Evolutionary conservation across 2,797 vertebrate genomes (phyloP), one percentile per base, ranked within the genome.

Genomic region (Bufotes viridis): DNA sequence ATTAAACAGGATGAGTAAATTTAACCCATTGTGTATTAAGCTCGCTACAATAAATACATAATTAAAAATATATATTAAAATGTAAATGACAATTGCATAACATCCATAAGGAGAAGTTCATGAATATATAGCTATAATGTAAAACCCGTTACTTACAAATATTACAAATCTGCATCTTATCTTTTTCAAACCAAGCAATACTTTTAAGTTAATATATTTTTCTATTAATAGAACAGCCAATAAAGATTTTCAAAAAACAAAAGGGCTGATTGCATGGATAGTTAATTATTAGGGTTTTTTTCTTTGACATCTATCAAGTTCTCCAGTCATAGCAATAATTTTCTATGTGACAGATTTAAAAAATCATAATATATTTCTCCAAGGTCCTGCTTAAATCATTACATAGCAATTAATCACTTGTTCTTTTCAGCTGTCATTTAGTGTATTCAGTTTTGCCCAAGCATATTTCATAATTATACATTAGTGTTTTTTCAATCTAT

Each of bases 381-480:
- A 91, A 82, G 12, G 22, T 90, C 78, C 57, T 91, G 63, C 63
- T 92, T 92, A 91, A 92, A 90, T 91, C 69, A 90, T 87, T 92
- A 87, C 29, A 75, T 91, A 85, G 87, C 92, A 93, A 87, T 87
- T 76, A 89, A 93, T 90, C 82, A 49, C 70, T 0, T 9, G 85
- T 90, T 75, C 18, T 78, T 90, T 93, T 93, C 88, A 91, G 57
- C 84, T 93, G 91, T 90, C 90, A 92, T 79, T 91, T 92, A 89
- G 80, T 78, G 90, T 42, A 85, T 79, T 92, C 87, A 91, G 55
- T 89, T 90, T 84, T 92, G 83, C 85, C 84, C 88, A 91, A 92
- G 86, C 57, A 74, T 91, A 92, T 91, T 94, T 94, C 90, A 60
- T 88, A 90, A 90, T 92, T 93, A 88, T 72, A 91, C 79, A 80